Conservation (phyloP, 2,888 invertebrate genomes). For the Choristoneura rosaceana region DNA sequence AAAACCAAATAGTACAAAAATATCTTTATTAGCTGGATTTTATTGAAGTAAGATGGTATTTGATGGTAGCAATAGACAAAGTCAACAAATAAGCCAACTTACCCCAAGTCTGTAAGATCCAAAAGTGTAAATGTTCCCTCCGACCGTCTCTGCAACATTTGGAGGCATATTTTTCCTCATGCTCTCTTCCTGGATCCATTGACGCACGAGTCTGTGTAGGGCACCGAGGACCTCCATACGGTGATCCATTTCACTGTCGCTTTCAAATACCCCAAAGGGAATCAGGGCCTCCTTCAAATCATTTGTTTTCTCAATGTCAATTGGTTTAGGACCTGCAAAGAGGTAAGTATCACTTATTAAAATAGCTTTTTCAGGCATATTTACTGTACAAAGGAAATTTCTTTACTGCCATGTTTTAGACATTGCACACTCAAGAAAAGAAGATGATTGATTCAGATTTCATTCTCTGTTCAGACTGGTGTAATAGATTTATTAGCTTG, state of each 20-base stretch:
- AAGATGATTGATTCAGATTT: too few relatives aligned
- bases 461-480: too few relatives aligned
- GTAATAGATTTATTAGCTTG: too few relatives aligned
- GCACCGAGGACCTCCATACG: conserved; percentile 94
- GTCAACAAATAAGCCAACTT: conserved; percentile 53
- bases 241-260: conserved; percentile 95
- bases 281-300: conserved; percentile 92
- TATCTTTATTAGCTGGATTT: conserved; percentile 47
- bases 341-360: neutral
- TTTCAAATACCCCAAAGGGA: conserved; percentile 96
- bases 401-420: too few relatives aligned
- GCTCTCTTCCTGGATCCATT: conserved; percentile 97
- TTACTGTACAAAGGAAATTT: too few relatives aligned
- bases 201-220: conserved; percentile 95
- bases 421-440: too few relatives aligned
- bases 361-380: neutral
- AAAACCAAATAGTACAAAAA: too few relatives aligned
- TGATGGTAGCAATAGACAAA: neutral
- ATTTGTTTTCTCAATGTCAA: conserved; percentile 90
- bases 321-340: conserved; percentile 88
- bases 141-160: conserved; percentile 94
- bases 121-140: conserved; percentile 99
- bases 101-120: conserved; percentile 98
- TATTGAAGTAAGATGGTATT: neutral
- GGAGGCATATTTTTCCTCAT: conserved; percentile 96